Conservation (phyloP, 2,113 vertebrate species). For the Acrocephalus arundinaceus region DNA sequence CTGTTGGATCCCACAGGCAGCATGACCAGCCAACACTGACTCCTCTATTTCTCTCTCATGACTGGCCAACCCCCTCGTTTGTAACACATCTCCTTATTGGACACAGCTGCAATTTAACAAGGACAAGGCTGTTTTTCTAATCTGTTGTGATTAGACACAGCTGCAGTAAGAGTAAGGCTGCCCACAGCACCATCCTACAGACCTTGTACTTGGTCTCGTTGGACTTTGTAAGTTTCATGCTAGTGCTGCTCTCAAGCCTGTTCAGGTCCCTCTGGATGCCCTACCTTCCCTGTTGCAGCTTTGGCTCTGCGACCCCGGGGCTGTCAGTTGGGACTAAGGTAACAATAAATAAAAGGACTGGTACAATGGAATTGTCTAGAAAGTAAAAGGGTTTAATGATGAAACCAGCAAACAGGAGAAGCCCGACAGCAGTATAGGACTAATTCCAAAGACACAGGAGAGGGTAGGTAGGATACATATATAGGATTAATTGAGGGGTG, state of each 20-base stretch:
- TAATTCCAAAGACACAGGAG: not conserved
- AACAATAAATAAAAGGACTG: not conserved
- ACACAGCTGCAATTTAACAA: not conserved
- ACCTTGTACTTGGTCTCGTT: not conserved
- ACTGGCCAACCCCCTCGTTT: not conserved
- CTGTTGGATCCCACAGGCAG: not conserved
- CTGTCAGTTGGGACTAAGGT: rapidly evolving
- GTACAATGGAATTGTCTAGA: not conserved
- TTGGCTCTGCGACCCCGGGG: rapidly evolving
- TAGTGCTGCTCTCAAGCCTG: not conserved
- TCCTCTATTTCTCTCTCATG: not conserved
- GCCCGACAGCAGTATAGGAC: not conserved
- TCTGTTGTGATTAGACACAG: not conserved
- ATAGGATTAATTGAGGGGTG: not conserved
- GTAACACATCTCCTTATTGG: not conserved
- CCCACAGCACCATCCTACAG: not conserved
- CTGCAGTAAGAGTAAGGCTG: not conserved
- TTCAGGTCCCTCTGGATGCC: not conserved
- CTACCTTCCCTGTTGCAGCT: not conserved
- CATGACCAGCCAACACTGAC: not conserved
- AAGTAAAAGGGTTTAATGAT: too few species aligned
- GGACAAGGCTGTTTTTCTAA: not conserved
- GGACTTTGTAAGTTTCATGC: not conserved
- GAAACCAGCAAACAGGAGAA: not conserved
- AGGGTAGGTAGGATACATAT: not conserved